Evolutionary conservation across 2,113 vertebrate genomes (phyloP), one percentile per base, ranked within the genome.

Genomic region (Nothocercus nigrocapillus): DNA sequence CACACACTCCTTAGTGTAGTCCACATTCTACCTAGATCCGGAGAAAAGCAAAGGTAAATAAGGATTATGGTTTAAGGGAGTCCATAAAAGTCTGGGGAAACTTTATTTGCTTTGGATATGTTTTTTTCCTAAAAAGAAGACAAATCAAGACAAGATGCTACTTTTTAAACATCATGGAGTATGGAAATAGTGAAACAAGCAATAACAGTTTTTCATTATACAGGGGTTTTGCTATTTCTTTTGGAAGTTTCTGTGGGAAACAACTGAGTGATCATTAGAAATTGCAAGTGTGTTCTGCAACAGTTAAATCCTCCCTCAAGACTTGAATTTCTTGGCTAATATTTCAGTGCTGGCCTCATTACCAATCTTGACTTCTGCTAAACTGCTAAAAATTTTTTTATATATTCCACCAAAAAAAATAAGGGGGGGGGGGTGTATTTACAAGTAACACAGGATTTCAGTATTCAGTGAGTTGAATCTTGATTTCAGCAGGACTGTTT

Each of bases 41-140:
- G 32, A 68, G 63, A 67, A 94, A 97, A 85, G 32, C 64, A 81
- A 91, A 93, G 19, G 7, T 42, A 90, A 90, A 84, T 73, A 73
- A 83, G 88, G 47, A 61, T 63, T 56, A 51, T 22, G 19, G 80
- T 91, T 89, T 93, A 90, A 93, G 45, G 28, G 64, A 94, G 40
- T 47, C 45, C 28, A 3, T 45, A 89, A 77, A 89, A 77, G 66
- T 75, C 77, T 75, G 22, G 38, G 36, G 42, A 95, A 69, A 73
- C 25, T 88, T 44, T 51, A 51, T 58, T 90, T 70, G n/a, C 34
- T 91, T 89, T 56, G 21, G 47, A 79, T 47, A 61, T 38, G 42
- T 66, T 63, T 70, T 19, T 40, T 28, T 7, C 20, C 2, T 7
- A 61, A 30, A 84, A 85, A 69, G 25, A 81, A 32, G 38, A 20